These are phyloP conservation scores for Sthenelais limicola DNA, from an alignment of 2,888 invertebrate genomes.

Conservation along the genomic window DNA sequence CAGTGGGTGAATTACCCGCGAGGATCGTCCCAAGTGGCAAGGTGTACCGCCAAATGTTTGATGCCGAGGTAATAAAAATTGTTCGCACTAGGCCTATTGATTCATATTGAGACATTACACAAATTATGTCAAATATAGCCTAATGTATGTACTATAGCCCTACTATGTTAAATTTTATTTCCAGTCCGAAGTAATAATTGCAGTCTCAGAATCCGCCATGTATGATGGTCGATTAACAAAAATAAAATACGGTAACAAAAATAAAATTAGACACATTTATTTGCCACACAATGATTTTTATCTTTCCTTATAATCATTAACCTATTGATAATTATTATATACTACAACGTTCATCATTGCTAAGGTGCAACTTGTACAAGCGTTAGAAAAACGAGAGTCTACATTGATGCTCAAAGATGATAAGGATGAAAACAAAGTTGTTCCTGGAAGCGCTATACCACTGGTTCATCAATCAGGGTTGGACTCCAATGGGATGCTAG, in stretches of 20 bases:
- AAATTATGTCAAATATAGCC: not conserved
- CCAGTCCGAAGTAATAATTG: too few relatives aligned
- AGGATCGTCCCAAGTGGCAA: slow-evolving; percentile 68
- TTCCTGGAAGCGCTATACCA: slow-evolving; percentile 55
- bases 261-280: too few relatives aligned
- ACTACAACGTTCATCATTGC: too few relatives aligned
- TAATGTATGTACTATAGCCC: not conserved
- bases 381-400: slow-evolving; percentile 43
- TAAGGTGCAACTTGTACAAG: slow-evolving; percentile 65
- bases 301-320: too few relatives aligned
- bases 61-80: slow-evolving; percentile 67
- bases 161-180: too few relatives aligned
- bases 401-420: not conserved
- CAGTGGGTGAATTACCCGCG: slow-evolving; percentile 30
- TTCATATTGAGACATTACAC: not conserved
- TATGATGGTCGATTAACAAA: too few relatives aligned
- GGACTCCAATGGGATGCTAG: slow-evolving; percentile 64
- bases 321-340: too few relatives aligned
- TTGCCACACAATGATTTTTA: too few relatives aligned
- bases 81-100: not conserved
- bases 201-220: too few relatives aligned
- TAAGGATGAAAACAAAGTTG: not conserved
- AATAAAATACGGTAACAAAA: too few relatives aligned
- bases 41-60: slow-evolving; percentile 72
- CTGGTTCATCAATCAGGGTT: slow-evolving; percentile 59